Evolutionary conservation across 2,797 vertebrate genomes (phyloP).

Genomic region (Artibeus jamaicensis): DNA sequence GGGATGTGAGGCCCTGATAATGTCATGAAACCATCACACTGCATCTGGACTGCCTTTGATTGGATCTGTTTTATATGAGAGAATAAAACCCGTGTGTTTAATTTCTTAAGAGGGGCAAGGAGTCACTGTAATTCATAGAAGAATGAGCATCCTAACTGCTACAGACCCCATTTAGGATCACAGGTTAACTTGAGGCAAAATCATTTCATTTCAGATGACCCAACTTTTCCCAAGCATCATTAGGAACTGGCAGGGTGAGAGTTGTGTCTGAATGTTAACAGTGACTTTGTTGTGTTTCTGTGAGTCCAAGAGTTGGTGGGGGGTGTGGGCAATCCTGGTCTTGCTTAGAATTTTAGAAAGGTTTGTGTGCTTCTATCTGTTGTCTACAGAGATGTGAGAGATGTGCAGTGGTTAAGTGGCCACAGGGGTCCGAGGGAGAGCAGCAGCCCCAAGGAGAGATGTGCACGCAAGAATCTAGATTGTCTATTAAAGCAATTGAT

Average conservation of each 20-base stretch:
- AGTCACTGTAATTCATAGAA: background rate
- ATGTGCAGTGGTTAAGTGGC: background rate
- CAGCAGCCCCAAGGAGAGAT: background rate
- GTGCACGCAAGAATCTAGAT: background rate
- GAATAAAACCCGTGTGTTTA: background rate
- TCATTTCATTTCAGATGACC: background rate
- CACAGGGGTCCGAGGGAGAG: background rate
- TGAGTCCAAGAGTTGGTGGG: background rate
- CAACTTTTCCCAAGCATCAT: background rate
- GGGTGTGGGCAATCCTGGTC: background rate
- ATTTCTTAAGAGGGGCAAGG: background rate
- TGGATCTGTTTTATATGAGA: background rate
- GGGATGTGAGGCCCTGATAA: background rate
- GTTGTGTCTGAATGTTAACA: background rate
- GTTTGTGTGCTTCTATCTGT: background rate
- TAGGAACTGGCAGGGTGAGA: background rate
- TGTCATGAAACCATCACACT: background rate
- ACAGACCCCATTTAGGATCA: background rate
- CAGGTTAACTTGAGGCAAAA: background rate
- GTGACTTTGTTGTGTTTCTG: background rate
- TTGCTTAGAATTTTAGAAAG: background rate
- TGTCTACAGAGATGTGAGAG: background rate
- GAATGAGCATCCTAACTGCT: background rate
- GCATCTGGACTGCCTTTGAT: background rate
- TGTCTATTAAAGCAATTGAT: conserved; percentile 33